Conservation (phyloP, 2,797 vertebrate species). For the Chromobotia macracanthus region DNA sequence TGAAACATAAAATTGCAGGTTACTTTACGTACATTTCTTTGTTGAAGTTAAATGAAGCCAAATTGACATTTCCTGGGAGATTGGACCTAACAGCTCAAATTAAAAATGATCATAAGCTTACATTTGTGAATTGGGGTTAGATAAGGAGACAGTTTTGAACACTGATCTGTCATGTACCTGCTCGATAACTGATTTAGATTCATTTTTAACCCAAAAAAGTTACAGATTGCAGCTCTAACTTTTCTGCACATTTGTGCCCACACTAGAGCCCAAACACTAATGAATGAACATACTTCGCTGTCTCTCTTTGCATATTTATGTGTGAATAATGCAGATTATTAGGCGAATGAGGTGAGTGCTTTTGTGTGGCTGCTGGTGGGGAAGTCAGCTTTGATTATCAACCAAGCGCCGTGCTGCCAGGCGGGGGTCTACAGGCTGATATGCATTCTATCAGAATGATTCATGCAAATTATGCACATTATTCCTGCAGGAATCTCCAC, state of each 20-base stretch:
- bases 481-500: conserved; percentile 98
- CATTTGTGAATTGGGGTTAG: too few species aligned
- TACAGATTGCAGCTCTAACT: too few species aligned
- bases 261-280: not conserved
- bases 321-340: conserved; percentile 22
- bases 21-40: too few species aligned
- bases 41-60: too few species aligned
- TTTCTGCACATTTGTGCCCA: too few species aligned
- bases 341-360: conserved; percentile 14
- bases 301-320: not conserved
- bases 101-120: too few species aligned
- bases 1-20: too few species aligned
- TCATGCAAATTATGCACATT: conserved; percentile 99
- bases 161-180: not conserved
- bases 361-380: conserved; percentile 64
- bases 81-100: too few species aligned
- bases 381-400: conserved; percentile 99
- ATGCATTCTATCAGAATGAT: conserved; percentile 99
- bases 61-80: too few species aligned
- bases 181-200: too few species aligned
- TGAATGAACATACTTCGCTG: not conserved
- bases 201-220: too few species aligned
- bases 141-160: not conserved
- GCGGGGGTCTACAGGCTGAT: conserved; percentile 93
- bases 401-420: conserved; percentile 89